phyloP scores from a whole-genome alignment of 2,113 vertebrate genomes.

The Raphicerus campestris region DNA sequence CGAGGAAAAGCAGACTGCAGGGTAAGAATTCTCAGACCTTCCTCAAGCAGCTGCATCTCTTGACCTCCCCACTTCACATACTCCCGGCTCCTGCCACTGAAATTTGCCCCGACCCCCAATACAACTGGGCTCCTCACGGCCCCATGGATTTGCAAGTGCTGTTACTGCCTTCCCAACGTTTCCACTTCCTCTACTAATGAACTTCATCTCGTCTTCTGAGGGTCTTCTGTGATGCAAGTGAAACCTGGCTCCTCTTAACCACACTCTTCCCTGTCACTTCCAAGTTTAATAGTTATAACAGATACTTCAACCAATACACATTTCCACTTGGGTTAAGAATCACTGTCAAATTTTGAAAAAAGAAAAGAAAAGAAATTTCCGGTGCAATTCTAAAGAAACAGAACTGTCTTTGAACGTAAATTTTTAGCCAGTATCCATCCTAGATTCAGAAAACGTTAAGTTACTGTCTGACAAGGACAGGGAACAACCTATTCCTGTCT shows the following conservation, averaged over 20 bases:
- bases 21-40: neutral
- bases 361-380: neutral
- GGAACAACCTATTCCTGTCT: neutral
- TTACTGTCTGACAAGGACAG: neutral
- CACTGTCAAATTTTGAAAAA: neutral
- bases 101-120: accelerated
- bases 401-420: neutral
- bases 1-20: neutral
- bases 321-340: neutral
- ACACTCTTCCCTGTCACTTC: neutral
- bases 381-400: neutral
- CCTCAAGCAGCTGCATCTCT: neutral
- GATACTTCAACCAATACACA: neutral
- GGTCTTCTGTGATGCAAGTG: neutral
- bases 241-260: neutral
- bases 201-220: neutral
- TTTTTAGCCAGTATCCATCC: neutral
- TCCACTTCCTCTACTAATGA: neutral
- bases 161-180: neutral
- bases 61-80: accelerated
- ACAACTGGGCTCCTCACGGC: neutral
- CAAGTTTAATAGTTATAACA: neutral
- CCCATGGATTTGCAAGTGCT: neutral
- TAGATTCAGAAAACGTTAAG: neutral
- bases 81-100: neutral